Percentiles rank a stretch among this genome's conserved stretches.
These are phyloP conservation scores for Megalops cyprinoides DNA, from an alignment of 2,797 vertebrate genomes.

Conservation along the genomic window DNA sequence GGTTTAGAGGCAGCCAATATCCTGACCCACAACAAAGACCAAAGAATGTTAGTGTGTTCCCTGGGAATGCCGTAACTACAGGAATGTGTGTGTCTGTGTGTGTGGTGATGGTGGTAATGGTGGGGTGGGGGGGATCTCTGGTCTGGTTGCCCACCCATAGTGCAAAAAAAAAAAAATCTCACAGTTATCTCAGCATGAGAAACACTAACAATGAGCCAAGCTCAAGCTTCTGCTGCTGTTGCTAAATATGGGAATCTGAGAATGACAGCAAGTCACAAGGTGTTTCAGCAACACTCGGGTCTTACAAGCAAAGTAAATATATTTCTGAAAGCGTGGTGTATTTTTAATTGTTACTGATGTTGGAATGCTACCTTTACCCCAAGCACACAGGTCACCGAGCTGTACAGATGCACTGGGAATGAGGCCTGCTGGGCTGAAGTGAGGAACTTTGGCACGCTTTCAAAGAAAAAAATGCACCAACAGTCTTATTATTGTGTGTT, in stretches of 20 bases:
- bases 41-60: slow-evolving; percentile 52
- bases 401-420: too few relatives aligned
- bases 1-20: slow-evolving; percentile 31
- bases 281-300: not conserved
- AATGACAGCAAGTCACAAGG: slow-evolving; percentile 47
- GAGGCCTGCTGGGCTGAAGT: too few relatives aligned
- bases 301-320: too few relatives aligned
- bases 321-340: too few relatives aligned
- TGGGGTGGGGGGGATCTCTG: slow-evolving; percentile 37
- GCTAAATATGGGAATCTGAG: slow-evolving; percentile 69
- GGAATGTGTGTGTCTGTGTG: too few relatives aligned
- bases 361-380: too few relatives aligned
- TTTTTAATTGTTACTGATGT: too few relatives aligned
- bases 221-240: slow-evolving; percentile 47
- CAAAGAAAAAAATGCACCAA: too few relatives aligned
- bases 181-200: slow-evolving; percentile 57
- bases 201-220: slow-evolving; percentile 38
- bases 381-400: too few relatives aligned
- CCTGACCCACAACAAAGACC: slow-evolving; percentile 53
- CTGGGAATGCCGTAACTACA: slow-evolving; percentile 46
- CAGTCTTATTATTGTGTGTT: too few relatives aligned
- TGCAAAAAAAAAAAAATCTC: slow-evolving; percentile 31
- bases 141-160: slow-evolving; percentile 32
- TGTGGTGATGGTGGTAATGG: slow-evolving; percentile 54
- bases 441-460: too few relatives aligned